phyloP scores from a whole-genome alignment of 53 echinoderm and acorn worm genomes.

The Henricia sp. region DNA sequence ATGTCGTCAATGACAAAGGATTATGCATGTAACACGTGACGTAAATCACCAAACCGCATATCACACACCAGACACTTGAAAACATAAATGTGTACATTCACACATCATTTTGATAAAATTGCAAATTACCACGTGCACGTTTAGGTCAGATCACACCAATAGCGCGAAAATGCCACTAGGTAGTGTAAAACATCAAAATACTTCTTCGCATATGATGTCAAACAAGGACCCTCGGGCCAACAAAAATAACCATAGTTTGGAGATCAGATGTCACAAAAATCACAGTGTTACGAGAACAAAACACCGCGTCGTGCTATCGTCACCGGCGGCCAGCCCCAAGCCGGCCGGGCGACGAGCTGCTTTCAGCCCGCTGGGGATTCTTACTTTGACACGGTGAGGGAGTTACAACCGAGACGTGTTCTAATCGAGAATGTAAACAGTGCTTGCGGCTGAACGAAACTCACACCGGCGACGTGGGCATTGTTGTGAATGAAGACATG shows the following conservation, averaged over 20 bases:
- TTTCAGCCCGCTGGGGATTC: constrained; percentile 36
- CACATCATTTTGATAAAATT: too few relatives aligned
- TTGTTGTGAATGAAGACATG: constrained; percentile 27
- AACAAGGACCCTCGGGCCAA: constrained; percentile 46
- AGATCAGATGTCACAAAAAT: constrained; percentile 30
- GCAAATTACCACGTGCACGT: too few relatives aligned
- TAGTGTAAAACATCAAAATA: constrained; percentile 48
- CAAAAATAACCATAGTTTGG: constrained; percentile 18
- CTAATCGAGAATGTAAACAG: constrained; percentile 61
- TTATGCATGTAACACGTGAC: too few relatives aligned
- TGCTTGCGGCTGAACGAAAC: constrained; percentile 45
- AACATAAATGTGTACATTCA: too few relatives aligned
- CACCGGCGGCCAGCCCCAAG: background rate
- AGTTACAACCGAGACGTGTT: background rate
- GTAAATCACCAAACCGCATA: too few relatives aligned
- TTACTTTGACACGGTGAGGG: constrained; percentile 24
- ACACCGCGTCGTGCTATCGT: background rate
- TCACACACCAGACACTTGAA: too few relatives aligned
- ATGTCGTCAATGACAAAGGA: too few relatives aligned
- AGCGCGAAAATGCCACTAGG: too few relatives aligned
- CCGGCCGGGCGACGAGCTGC: constrained; percentile 16
- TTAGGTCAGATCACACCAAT: too few relatives aligned
- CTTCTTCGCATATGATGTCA: constrained; percentile 41
- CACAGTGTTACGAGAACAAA: background rate
- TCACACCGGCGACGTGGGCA: background rate